Evolutionary conservation across 2,888 invertebrate genomes (phyloP), one percentile per base, ranked within the genome.

Genomic region (Caradrina clavipalpis): DNA sequence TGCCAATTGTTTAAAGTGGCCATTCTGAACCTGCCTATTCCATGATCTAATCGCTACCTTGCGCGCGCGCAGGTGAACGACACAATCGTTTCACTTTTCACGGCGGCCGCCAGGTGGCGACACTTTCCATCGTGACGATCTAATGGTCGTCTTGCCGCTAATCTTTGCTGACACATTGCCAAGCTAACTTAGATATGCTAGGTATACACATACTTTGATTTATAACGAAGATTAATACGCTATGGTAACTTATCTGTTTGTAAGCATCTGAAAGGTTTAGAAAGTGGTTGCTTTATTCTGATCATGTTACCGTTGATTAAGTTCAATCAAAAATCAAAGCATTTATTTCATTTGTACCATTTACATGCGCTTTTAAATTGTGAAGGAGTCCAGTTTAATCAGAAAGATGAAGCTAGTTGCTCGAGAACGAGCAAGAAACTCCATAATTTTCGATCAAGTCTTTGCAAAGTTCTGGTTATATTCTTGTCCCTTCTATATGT

Each of bases 61-160:
- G 82, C 83, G 80, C 74, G 59, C 71, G 81, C 80, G 84, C 88
- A 87, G 93, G 92, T 93, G 90, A 93, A 93, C 86, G 93, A 92
- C 93, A 86, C 85, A 63, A 75, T 75, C 87, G 86, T 91, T 94
- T 94, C 93, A 94, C 94, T 95, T 94, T 94, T 92, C 82, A 86
- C 85, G 60, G 63, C 73, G 79, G 85, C 84, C 89, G 88, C 87
- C 86, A 92, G 92, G 89, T 91, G 94, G 93, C 92, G 91, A 89
- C 92, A 92, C 91, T 91, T 90, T 89, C 89, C 85, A 87, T 86
- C 83, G 86, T 84, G 82, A 83, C 71, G 51, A 70, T 82, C 85
- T 87, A 85, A 83, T 83, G 86, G 65, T 66, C 73, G 73, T 67
- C 63, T 68, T 68, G 65, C 35, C 64, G 73, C 66, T 85, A 85